Evolutionary conservation across 2,797 vertebrate genomes (phyloP), one percentile per base, ranked within the genome.

Genomic region (Cottoperca gobio): DNA sequence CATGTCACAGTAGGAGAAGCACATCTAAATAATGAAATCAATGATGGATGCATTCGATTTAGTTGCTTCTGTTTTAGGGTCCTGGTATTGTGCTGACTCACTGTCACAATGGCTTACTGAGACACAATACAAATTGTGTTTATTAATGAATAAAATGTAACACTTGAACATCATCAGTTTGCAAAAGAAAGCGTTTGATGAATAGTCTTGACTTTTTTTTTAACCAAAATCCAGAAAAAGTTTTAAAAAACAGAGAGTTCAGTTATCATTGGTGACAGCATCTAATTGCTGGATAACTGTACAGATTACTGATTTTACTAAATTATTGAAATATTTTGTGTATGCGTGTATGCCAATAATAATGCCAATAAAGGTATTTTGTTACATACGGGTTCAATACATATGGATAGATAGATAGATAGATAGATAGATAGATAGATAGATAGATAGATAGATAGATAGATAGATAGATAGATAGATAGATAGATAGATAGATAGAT

Each of bases 371-470:
- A 9, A 45, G 5, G 9, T 13, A 7, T 24, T 24, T 19, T 17
- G 14, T 48, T 26, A 7, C 37, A 59, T 19, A 42, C 8, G 4
- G 8, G 23, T 40, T 59, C 14, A 40, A 42, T 39, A 40, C n/a
- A n/a, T n/a, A n/a, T n/a, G n/a, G 28, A 31, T 12, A n/a, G 23
- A 49, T 10, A 3, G 43, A 3, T 49, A 49, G 46, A 49, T 23
- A 49, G 10, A 23, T 48, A 23, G 45, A 50, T 13, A 50, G 21
- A 48, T 48, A 13, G 4, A 49, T 49, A 50, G 21, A 50, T 45
- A 57, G 19, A 57, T 23, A 57, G 31, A 57, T 37, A 57, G 31
- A 55, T 35, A 57, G 53, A 57, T 57, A 57, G 53, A 57, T 35
- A 57, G n/a, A 21, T 35, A 55, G 11, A 55, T 13, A 55, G 11